Evolutionary conservation across 1,140 invertebrate genomes (phyloP).

Genomic region (Telenomus remus): DNA sequence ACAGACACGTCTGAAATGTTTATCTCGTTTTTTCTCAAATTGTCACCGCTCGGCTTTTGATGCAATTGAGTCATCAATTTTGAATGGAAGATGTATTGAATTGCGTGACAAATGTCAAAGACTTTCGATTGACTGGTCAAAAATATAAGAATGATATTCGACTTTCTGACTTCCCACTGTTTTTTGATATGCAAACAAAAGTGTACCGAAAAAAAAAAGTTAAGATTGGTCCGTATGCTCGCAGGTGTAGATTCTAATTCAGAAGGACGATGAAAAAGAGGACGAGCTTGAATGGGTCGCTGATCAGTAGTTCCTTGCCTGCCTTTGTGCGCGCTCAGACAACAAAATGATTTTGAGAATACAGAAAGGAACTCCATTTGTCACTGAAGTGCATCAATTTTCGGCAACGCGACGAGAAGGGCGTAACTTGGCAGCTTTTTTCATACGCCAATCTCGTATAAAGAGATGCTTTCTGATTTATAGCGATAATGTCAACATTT

Average conservation of each 20-base stretch:
- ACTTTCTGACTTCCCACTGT: conserved; percentile 29
- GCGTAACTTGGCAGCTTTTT: conserved; percentile 45
- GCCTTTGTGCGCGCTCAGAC: conserved; percentile 8
- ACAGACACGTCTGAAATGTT: too few relatives aligned
- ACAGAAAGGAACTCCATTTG: conserved; percentile 34
- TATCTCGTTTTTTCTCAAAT: too few relatives aligned
- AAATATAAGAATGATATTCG: conserved; percentile 35
- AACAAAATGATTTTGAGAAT: conserved; percentile 26
- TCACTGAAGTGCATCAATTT: conserved; percentile 38
- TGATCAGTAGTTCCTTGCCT: conserved; percentile 8
- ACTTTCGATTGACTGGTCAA: conserved; percentile 38
- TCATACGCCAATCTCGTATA: neutral
- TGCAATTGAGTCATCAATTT: conserved; percentile 30
- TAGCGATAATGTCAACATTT: conserved; percentile 12
- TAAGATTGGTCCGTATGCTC: conserved; percentile 21
- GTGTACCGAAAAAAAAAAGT: conserved; percentile 19
- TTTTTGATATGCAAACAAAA: conserved; percentile 11
- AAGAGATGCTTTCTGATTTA: conserved; percentile 24
- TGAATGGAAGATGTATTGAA: too few relatives aligned
- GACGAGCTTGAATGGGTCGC: conserved; percentile 15
- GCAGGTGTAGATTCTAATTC: conserved; percentile 34
- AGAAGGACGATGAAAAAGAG: conserved; percentile 1
- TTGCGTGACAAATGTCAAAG: conserved; percentile 13
- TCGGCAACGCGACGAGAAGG: conserved; percentile 8
- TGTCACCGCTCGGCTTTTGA: neutral